Evolutionary conservation across 2,113 vertebrate genomes (phyloP).

Genomic region (Deroptyus accipitrinus): DNA sequence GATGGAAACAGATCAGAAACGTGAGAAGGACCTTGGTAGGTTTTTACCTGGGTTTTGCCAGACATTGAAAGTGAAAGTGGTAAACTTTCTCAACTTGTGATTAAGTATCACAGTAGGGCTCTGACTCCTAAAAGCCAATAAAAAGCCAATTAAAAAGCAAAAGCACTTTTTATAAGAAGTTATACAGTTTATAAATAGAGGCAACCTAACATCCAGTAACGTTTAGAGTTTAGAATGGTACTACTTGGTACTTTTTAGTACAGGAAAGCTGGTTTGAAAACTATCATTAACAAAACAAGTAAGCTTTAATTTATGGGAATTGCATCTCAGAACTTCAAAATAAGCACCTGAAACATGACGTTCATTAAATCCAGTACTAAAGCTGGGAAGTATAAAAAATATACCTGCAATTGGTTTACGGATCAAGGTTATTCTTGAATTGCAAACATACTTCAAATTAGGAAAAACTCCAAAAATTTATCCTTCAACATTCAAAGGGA

Average conservation of each 20-base stretch:
- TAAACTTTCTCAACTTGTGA: not conserved
- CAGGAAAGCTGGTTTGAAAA: not conserved
- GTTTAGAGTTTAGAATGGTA: not conserved
- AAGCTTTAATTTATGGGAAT: not conserved
- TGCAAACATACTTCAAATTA: not conserved
- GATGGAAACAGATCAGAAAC: not conserved
- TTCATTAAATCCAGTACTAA: not conserved
- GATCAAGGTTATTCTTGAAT: not conserved
- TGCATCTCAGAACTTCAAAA: not conserved
- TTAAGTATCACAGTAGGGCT: not conserved
- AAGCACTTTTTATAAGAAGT: not conserved
- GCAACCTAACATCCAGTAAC: not conserved
- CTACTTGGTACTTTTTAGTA: not conserved
- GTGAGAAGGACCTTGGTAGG: not conserved
- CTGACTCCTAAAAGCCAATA: not conserved
- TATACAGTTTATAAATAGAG: not conserved
- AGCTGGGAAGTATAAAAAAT: not conserved
- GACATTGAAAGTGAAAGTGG: not conserved
- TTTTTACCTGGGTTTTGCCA: not conserved
- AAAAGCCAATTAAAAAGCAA: not conserved
- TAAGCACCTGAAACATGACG: not conserved
- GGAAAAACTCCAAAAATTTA: not conserved
- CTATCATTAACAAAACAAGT: not conserved
- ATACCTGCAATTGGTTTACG: not conserved
- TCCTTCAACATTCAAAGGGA: not conserved